Evolutionary conservation across 2,888 invertebrate genomes (phyloP), one percentile per base, ranked within the genome.

Genomic region (Sturmia bella): DNA sequence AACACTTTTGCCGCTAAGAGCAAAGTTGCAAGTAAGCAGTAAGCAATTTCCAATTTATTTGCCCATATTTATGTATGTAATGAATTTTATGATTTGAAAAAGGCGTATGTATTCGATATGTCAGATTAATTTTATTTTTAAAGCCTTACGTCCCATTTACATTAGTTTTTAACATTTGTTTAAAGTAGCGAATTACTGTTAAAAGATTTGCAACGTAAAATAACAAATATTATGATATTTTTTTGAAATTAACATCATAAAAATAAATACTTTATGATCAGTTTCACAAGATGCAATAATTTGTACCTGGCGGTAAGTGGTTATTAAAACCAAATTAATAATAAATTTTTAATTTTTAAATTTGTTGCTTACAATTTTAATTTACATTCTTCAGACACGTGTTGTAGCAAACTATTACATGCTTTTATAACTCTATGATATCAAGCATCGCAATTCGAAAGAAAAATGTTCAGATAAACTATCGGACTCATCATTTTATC

Each of bases 161-260:
- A 77, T 77, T 56, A 64, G 52, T 70, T 70, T 32, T 59, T 19
- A 41, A 6, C 59, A 68, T 68, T 76, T 61, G 59, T 52, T 59
- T 66, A 48, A 45, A 50, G 74, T 74, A 74, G 57, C 64, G 56
- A 74, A 74, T 66, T 56, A 66, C 17, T 66, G 64, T 74, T 66
- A 17, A 48, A 48, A 21, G 45, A 50, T 56, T 64, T 57, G 7
- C 39, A 64, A 52, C 24, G 21, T 66, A 66, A 61, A 57, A 57
- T 56, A 66, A 24, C n/a, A 57, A 56, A 66, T 74, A 48, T 74
- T 74, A 50, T 66, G 56, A 64, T 59, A 50, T 75, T 59, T 59
- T 9, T 27, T 32, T 13, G 12, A 17, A 66, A 66, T 41, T 50
- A 57, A 52, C 4, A 50, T n/a, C 57, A 68, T 75, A 43, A 68